Conservation (phyloP, 1,140 invertebrate genomes). For the Rhagoletis pomonella region DNA sequence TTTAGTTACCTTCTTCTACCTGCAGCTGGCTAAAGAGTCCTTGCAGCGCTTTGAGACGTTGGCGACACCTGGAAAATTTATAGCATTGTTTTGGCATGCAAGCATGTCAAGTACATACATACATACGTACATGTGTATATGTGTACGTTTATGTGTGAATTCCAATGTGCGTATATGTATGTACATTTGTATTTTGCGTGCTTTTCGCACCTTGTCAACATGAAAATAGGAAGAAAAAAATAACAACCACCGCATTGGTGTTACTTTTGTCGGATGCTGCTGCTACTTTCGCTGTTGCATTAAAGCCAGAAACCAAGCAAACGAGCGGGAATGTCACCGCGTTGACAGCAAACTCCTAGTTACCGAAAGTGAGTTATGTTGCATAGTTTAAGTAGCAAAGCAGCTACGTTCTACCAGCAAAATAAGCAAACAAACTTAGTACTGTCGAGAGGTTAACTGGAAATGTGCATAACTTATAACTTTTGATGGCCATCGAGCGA, state of each 20-base stretch:
- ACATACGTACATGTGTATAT: background rate
- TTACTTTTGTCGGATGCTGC: background rate
- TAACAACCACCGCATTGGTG: background rate
- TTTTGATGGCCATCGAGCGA: background rate
- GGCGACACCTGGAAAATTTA: constrained; percentile 39
- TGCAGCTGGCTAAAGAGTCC: background rate
- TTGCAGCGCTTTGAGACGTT: background rate
- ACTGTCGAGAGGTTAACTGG: background rate
- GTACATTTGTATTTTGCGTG: background rate
- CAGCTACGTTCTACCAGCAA: background rate
- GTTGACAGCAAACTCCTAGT: constrained; percentile 18
- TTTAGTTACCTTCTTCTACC: background rate
- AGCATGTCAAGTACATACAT: background rate
- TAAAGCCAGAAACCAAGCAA: constrained; percentile 34
- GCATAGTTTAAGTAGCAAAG: constrained; percentile 27
- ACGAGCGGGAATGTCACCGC: constrained; percentile 24
- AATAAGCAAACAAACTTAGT: background rate
- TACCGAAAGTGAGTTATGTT: constrained; percentile 9
- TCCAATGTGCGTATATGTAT: too few relatives aligned
- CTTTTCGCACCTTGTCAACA: constrained; percentile 28
- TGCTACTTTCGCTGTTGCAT: background rate
- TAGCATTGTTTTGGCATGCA: constrained; percentile 36
- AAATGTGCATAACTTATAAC: background rate
- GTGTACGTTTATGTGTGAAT: background rate
- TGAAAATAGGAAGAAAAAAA: background rate